A percentile compares a stretch with the other conserved stretches of the same genome.
Conservation (phyloP, 2,113 vertebrate genomes). For the Amazona guildingii region DNA sequence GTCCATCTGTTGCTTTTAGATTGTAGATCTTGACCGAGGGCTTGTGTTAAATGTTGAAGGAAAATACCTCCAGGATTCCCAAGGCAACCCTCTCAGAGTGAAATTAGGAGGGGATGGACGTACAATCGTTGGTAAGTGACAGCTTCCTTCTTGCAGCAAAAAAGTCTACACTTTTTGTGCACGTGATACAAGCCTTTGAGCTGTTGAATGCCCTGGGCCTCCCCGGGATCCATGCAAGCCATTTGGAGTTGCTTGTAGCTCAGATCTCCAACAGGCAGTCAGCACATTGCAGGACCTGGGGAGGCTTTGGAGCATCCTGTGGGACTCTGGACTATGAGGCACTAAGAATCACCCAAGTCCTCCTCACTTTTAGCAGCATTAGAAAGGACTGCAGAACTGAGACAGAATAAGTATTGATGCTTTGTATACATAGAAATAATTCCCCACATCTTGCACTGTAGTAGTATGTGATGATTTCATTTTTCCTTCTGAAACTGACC, state of each 20-base stretch:
- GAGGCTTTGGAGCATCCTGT: not conserved
- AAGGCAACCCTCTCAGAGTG: constrained; percentile 89
- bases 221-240: not conserved
- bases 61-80: constrained; percentile 90
- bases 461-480: not conserved
- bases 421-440: not conserved
- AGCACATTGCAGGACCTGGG: not conserved
- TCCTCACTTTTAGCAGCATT: not conserved
- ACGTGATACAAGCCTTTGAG: not conserved
- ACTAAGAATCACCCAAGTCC: not conserved
- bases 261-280: not conserved
- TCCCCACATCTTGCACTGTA: not conserved
- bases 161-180: not conserved
- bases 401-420: not conserved
- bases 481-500: not conserved
- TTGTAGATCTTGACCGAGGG: constrained; percentile 90
- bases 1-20: constrained; percentile 72
- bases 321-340: rapidly evolving
- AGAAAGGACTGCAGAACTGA: not conserved
- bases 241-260: not conserved
- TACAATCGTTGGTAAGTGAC: constrained; percentile 90
- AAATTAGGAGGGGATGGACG: constrained; percentile 93
- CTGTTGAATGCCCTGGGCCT: not conserved
- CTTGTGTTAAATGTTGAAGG: constrained; percentile 93
- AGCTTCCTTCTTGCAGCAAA: not conserved